phyloP scores from a whole-genome alignment of 2,888 invertebrate species.

The Scaptomyza flava region DNA sequence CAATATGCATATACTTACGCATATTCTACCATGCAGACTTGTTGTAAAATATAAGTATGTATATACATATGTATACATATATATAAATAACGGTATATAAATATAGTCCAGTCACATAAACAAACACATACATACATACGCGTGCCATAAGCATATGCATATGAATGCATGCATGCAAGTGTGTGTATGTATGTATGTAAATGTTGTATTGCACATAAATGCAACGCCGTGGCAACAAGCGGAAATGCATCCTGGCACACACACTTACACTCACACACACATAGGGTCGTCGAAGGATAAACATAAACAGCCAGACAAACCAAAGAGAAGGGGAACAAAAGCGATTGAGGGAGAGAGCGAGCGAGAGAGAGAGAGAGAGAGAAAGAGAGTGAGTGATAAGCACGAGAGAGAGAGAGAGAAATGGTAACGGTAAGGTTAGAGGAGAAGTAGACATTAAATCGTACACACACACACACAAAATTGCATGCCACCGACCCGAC shows the following conservation, averaged over 20 bases:
- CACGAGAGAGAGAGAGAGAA: constrained; percentile 7
- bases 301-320: constrained; percentile 53
- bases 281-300: constrained; percentile 32
- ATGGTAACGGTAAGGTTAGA: constrained; percentile 18
- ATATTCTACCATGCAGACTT: background rate
- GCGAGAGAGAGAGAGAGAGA: constrained; percentile 11
- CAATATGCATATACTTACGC: too few relatives aligned
- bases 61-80: background rate
- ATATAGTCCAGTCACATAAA: background rate
- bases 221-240: constrained; percentile 53
- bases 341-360: constrained; percentile 14
- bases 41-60: background rate
- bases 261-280: constrained; percentile 1
- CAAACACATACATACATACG: background rate
- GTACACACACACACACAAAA: constrained; percentile 54
- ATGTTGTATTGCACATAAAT: constrained; percentile 34
- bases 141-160: background rate
- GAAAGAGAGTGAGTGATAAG: constrained; percentile 7
- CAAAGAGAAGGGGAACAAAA: constrained; percentile 8
- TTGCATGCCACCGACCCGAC: constrained; percentile 46
- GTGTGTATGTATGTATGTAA: background rate
- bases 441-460: constrained; percentile 64
- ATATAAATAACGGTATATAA: background rate
- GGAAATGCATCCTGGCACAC: constrained; percentile 60
- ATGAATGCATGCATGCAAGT: background rate